Evolutionary conservation across 2,113 vertebrate species (phyloP).

Genomic region (Siniperca knerii): DNA sequence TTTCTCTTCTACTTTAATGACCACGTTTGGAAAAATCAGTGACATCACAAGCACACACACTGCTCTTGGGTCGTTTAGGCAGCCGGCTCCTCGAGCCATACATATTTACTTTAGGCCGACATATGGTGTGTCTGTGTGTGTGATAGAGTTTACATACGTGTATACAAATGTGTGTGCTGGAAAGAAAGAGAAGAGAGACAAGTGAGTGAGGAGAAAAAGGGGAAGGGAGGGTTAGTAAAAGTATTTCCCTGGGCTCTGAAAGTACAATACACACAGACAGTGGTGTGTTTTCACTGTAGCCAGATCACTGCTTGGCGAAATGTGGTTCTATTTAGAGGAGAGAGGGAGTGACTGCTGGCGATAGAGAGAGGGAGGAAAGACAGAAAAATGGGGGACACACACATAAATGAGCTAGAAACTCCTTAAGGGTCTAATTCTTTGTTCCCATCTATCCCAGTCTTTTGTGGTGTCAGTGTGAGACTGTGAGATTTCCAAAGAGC

Average conservation of each 20-base stretch:
- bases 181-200: slow-evolving; percentile 28
- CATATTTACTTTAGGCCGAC: slow-evolving; percentile 28
- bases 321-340: slow-evolving; percentile 81
- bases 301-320: slow-evolving; percentile 65
- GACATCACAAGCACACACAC: not conserved
- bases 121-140: slow-evolving; percentile 25
- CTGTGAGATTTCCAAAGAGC: slow-evolving; percentile 40
- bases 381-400: slow-evolving; percentile 7
- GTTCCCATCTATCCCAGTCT: slow-evolving; percentile 41
- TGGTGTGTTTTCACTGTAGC: slow-evolving; percentile 67
- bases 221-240: slow-evolving; percentile 50
- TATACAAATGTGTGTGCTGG: slow-evolving; percentile 29
- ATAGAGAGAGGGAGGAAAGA: slow-evolving; percentile 25
- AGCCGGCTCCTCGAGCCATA: slow-evolving; percentile 2
- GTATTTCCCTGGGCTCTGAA: slow-evolving; percentile 65
- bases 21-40: not conserved
- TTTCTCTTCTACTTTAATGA: not conserved
- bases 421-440: slow-evolving; percentile 52
- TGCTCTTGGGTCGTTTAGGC: not conserved
- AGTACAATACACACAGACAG: slow-evolving; percentile 66
- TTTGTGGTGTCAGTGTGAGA: slow-evolving; percentile 47
- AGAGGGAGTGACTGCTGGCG: slow-evolving; percentile 45
- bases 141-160: slow-evolving; percentile 45
- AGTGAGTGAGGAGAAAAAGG: slow-evolving; percentile 26
- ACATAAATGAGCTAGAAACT: slow-evolving; percentile 9